These are phyloP conservation scores for Eumacrocentrus americanus DNA, from an alignment of 2,888 invertebrate genomes.

Conservation along the genomic window DNA sequence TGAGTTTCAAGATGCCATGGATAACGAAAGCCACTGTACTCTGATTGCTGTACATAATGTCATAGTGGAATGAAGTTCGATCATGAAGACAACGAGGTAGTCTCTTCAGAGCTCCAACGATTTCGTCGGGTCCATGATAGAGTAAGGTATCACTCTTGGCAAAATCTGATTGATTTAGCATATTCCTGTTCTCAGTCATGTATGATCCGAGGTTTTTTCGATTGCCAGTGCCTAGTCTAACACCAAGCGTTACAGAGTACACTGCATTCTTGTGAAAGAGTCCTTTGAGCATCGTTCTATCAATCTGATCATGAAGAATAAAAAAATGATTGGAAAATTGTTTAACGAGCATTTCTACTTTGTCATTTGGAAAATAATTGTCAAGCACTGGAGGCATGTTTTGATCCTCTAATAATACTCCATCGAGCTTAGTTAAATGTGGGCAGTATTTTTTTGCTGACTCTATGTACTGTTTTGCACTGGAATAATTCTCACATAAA, in stretches of 20 bases:
- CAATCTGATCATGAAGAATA: constrained; percentile 68
- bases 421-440: constrained; percentile 65
- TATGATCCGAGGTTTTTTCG: constrained; percentile 50
- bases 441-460: constrained; percentile 65
- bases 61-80: constrained; percentile 60
- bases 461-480: constrained; percentile 67
- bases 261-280: constrained; percentile 71
- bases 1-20: constrained; percentile 65
- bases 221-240: constrained; percentile 42
- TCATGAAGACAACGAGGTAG: constrained; percentile 66
- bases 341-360: constrained; percentile 61
- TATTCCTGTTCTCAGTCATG: constrained; percentile 61
- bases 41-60: constrained; percentile 45
- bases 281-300: constrained; percentile 64
- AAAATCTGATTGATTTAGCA: constrained; percentile 45
- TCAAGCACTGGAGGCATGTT: constrained; percentile 42
- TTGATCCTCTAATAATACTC: constrained; percentile 51
- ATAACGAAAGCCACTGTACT: constrained; percentile 60
- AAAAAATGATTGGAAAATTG: constrained; percentile 73
- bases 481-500: constrained; percentile 70
- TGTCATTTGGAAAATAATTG: constrained; percentile 40
- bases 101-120: constrained; percentile 48
- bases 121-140: constrained; percentile 47
- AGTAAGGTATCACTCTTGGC: constrained; percentile 41
- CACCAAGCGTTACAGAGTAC: constrained; percentile 66